Percentiles rank a stretch among this genome's conserved stretches.
Conservation (phyloP, 2,797 vertebrate species). For the Linurgus olivaceus region DNA sequence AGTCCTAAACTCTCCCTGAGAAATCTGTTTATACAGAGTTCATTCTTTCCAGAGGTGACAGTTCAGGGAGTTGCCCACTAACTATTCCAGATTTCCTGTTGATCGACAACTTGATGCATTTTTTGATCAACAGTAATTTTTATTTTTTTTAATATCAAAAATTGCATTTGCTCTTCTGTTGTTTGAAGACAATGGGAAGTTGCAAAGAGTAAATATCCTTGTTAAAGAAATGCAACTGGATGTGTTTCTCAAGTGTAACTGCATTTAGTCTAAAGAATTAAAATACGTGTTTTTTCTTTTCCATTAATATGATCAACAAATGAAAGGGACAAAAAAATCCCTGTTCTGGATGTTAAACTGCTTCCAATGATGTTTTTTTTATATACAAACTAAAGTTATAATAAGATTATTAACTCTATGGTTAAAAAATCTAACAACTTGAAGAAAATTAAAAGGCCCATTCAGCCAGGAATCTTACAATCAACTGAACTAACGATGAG, state of each 20-base stretch:
- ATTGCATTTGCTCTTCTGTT: neutral
- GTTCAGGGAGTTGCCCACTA: neutral
- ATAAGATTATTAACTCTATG: neutral
- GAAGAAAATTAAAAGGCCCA: neutral
- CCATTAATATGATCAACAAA: neutral
- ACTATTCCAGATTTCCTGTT: neutral
- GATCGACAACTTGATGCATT: neutral
- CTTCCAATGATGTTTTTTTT: neutral
- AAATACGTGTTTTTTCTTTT: neutral
- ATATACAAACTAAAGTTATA: neutral
- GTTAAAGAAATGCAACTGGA: neutral
- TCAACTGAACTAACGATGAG: neutral
- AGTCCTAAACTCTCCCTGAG: neutral
- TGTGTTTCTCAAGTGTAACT: neutral
- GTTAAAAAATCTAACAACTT: constrained; percentile 2
- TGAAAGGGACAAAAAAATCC: neutral
- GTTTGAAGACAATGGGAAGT: neutral
- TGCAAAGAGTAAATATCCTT: neutral
- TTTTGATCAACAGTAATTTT: neutral
- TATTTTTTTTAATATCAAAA: neutral
- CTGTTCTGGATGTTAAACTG: neutral
- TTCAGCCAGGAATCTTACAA: neutral
- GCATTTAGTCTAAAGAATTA: neutral
- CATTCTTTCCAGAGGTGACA: neutral
- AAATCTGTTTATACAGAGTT: neutral